phyloP scores from a whole-genome alignment of 2,888 invertebrate genomes.

The Morpho deidamia region DNA sequence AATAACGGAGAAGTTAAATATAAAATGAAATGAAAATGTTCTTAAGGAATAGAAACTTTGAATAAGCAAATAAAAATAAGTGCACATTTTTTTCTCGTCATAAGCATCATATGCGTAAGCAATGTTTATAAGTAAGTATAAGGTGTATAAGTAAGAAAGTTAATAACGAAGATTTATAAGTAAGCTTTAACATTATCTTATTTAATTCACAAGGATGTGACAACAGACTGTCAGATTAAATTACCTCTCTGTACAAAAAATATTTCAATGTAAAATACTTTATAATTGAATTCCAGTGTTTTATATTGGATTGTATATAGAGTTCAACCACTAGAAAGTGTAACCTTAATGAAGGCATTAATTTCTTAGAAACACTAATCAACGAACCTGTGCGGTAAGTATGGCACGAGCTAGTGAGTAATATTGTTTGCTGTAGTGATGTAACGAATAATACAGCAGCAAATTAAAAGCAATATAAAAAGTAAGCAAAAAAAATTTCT shows the following conservation, averaged over 20 bases:
- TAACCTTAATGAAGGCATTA: constrained; percentile 20
- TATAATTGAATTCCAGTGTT: too few species aligned
- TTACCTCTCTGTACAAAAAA: not conserved
- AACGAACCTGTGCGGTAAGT: constrained; percentile 14
- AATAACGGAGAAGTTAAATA: constrained; percentile 1
- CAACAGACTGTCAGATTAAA: too few species aligned
- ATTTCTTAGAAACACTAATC: constrained; percentile 25
- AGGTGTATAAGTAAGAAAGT: too few species aligned
- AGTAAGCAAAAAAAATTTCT: too few species aligned
- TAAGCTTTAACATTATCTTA: too few species aligned
- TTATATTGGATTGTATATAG: not conserved
- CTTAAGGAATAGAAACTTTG: not conserved
- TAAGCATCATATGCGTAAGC: too few species aligned
- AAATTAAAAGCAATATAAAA: too few species aligned
- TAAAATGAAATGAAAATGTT: constrained; percentile 1
- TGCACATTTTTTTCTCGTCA: too few species aligned
- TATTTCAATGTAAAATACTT: not conserved
- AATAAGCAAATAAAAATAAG: not conserved
- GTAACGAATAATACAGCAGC: constrained; percentile 1
- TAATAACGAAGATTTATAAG: too few species aligned
- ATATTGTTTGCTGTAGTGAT: constrained; percentile 10
- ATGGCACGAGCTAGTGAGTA: constrained; percentile 13
- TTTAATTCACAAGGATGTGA: too few species aligned
- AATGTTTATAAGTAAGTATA: too few species aligned
- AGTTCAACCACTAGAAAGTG: constrained; percentile 16